Base-by-base conservation (phyloP, 2,113 vertebrate species). In the Brachyhypopomus occidentalis region DNA sequence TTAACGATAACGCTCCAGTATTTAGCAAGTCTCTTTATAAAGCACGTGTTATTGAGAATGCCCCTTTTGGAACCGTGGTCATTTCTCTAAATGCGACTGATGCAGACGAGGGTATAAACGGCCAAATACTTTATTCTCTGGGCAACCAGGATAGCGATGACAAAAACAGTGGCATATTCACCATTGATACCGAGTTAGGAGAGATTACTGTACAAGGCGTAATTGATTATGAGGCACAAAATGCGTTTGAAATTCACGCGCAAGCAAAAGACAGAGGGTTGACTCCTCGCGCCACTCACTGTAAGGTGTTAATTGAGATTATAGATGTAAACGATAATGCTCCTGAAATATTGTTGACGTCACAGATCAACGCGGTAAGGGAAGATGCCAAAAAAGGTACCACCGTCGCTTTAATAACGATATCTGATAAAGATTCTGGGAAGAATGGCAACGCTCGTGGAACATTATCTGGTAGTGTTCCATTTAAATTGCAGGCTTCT, bases 401-500 rank as follows among this genome's bases (percentile, higher is more conserved):
- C 1, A 94, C 94, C 1, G 90, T 96, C 78, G 96, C 95, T 34
- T 88, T 96, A 5, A 86, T 97, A 27, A 94, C 91, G 55, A 88
- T 96, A 58, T 91, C 83, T 58, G 95, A 96, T 83, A 92, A 94
- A 78, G 95, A 96, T 69, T 92, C 91, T 0, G 94, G 94, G 1
- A 84, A 92, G 81, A 96, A 95, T 16, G 95, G 95, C 22, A 86
- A 90, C 71, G 88, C 93, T 4, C 86, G 79, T 3, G 97, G 95
- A 79, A 84, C 84, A 77, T 75, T 96, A 45, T 84, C 88, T 70
- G 89, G 87, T 1, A 76, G 87, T 1, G 78, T 91, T 36, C 94
- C 92, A 2, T 97, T 98, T 89, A 92, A 93, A 67, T 87, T 97
- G 66, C 93, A 90, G 9, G 86, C 93, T 80, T 95, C 94, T n/a